phyloP scores from a whole-genome alignment of 2,113 vertebrate genomes.

The Brachypteracias leptosomus region DNA sequence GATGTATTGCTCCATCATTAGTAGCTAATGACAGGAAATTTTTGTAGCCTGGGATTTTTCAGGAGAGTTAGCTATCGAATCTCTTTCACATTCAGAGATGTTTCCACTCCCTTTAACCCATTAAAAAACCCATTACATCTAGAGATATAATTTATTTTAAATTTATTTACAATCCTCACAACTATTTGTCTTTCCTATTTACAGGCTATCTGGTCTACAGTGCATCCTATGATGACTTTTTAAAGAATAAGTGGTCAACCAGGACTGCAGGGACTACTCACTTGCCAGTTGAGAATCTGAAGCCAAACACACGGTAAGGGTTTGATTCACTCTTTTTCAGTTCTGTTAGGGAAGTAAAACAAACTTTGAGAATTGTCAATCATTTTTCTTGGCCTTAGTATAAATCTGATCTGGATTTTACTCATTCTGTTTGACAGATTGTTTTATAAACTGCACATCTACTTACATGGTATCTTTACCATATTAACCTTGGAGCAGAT shows the following conservation, averaged over 20 bases:
- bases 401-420: not conserved
- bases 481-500: not conserved
- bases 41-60: not conserved
- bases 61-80: not conserved
- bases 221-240: constrained; percentile 94
- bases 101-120: not conserved
- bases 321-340: not conserved
- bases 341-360: not conserved
- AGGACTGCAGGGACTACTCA: constrained; percentile 82
- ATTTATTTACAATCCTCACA: not conserved
- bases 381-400: not conserved
- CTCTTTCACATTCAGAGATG: not conserved
- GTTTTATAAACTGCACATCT: not conserved
- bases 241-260: constrained; percentile 93
- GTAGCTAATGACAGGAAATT: not conserved
- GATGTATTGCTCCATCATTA: not conserved
- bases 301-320: constrained; percentile 92
- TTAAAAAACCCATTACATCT: not conserved
- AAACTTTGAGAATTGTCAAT: not conserved
- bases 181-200: not conserved
- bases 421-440: not conserved
- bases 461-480: not conserved
- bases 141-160: not conserved
- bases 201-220: constrained; percentile 95
- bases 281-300: constrained; percentile 94